These are phyloP conservation scores for Galeopsomyia nigrocyanea DNA, from an alignment of 2,888 invertebrate genomes.

Conservation along the genomic window DNA sequence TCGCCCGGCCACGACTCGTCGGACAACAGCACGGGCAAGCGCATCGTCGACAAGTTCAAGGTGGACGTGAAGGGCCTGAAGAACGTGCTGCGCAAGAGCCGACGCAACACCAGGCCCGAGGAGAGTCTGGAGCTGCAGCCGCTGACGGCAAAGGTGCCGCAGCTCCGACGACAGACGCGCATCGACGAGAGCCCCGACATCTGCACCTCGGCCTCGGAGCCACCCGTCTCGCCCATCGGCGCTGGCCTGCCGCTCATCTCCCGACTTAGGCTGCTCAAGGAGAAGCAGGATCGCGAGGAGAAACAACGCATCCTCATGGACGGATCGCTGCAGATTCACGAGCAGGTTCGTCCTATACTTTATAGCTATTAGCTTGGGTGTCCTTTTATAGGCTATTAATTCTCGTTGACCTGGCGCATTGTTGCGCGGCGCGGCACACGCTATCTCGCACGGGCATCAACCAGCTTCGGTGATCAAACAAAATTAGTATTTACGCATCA, in stretches of 20 bases:
- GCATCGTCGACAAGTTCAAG: constrained; percentile 85
- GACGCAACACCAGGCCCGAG: constrained; percentile 68
- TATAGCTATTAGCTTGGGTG: neutral
- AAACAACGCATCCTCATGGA: constrained; percentile 59
- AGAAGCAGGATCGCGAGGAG: constrained; percentile 80
- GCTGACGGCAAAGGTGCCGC: constrained; percentile 68
- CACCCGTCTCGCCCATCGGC: constrained; percentile 82
- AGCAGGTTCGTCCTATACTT: constrained; percentile 48
- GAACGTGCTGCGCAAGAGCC: constrained; percentile 73
- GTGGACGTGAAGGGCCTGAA: constrained; percentile 85
- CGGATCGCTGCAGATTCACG: constrained; percentile 49
- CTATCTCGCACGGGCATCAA: too few species aligned
- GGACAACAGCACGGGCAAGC: constrained; percentile 78
- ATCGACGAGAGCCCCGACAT: constrained; percentile 66
- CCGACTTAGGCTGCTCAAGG: constrained; percentile 83
- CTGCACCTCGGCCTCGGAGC: constrained; percentile 70
- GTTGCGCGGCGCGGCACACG: too few species aligned
- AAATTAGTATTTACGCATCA: neutral
- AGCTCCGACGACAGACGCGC: constrained; percentile 68
- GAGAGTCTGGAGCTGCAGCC: constrained; percentile 81
- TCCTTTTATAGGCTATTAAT: neutral
- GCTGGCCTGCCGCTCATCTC: constrained; percentile 87
- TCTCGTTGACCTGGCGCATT: neutral
- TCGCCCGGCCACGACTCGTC: constrained; percentile 76
- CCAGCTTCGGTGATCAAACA: neutral